phyloP scores from a whole-genome alignment of 1,140 invertebrate genomes.

The Nixonia krombeini region DNA sequence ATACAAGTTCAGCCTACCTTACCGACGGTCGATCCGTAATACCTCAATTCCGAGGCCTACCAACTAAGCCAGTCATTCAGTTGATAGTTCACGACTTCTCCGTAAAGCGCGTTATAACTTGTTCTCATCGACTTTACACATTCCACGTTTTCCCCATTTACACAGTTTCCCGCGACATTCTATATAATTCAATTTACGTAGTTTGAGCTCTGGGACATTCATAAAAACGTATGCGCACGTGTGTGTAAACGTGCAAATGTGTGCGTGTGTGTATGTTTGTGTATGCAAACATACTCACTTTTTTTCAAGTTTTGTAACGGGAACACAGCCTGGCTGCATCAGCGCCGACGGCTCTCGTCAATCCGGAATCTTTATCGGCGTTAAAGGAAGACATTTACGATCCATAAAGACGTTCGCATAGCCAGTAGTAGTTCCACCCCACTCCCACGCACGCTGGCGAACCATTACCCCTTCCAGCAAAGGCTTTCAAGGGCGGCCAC shows the following conservation, averaged over 20 bases:
- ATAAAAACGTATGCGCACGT: slow-evolving; percentile 18
- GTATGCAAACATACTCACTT: slow-evolving; percentile 23
- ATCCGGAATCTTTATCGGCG: slow-evolving; percentile 70
- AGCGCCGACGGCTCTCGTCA: slow-evolving; percentile 57
- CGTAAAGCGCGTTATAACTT: slow-evolving; percentile 67
- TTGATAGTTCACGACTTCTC: slow-evolving; percentile 66
- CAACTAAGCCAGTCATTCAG: slow-evolving; percentile 54
- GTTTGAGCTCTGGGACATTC: not conserved
- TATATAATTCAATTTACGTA: slow-evolving; percentile 15
- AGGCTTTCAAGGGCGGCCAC: slow-evolving; percentile 69
- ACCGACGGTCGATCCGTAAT: slow-evolving; percentile 58
- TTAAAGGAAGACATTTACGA: slow-evolving; percentile 73
- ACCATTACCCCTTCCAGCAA: slow-evolving; percentile 68
- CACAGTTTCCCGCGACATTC: slow-evolving; percentile 22
- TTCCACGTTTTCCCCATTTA: slow-evolving; percentile 31
- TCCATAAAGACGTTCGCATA: slow-evolving; percentile 71
- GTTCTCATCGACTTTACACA: slow-evolving; percentile 65
- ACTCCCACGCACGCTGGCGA: slow-evolving; percentile 61
- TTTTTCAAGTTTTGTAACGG: too few relatives aligned
- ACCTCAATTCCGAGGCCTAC: slow-evolving; percentile 56
- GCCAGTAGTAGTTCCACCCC: slow-evolving; percentile 43
- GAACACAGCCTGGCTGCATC: slow-evolving; percentile 5
- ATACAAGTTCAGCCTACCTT: slow-evolving; percentile 53
- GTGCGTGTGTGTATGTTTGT: slow-evolving; percentile 16
- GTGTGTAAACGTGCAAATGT: slow-evolving; percentile 11